phyloP scores from a whole-genome alignment of 1,140 invertebrate species.

The Habropoda laboriosa region DNA sequence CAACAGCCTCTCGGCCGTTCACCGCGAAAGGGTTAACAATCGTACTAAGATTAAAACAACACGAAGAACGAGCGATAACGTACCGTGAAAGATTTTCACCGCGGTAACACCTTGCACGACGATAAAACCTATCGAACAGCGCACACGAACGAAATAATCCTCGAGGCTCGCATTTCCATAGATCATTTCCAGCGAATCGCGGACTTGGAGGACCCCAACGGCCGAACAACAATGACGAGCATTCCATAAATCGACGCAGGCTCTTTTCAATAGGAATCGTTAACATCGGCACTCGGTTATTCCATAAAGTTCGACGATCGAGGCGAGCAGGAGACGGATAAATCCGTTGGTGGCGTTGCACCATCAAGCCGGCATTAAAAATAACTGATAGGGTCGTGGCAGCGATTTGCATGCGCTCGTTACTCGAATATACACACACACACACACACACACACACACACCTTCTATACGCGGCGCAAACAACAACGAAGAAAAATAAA shows the following conservation, averaged over 20 bases:
- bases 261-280: constrained; percentile 52
- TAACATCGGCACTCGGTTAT: constrained; percentile 55
- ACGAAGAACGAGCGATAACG: no score
- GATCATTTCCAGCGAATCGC: constrained; percentile 10
- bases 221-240: constrained; percentile 38
- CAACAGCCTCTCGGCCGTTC: no score
- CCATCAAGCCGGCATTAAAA: constrained; percentile 64
- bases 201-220: constrained; percentile 8
- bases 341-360: constrained; percentile 42
- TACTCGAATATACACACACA: constrained; percentile 44
- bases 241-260: constrained; percentile 46
- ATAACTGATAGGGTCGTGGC: constrained; percentile 64
- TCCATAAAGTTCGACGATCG: constrained; percentile 41
- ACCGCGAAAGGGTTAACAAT: no score
- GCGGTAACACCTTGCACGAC: background rate
- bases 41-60: no score
- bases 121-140: background rate
- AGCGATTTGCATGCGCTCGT: constrained; percentile 66
- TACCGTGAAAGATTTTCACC: no score
- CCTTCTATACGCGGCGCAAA: background rate
- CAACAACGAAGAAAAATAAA: background rate
- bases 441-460: no score
- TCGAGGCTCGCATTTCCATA: constrained; percentile 35
- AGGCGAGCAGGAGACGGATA: constrained; percentile 50
- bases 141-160: constrained; percentile 8